These are phyloP conservation scores for Drosophila sturtevanti DNA, from an alignment of 1,140 invertebrate genomes.

Conservation along the genomic window DNA sequence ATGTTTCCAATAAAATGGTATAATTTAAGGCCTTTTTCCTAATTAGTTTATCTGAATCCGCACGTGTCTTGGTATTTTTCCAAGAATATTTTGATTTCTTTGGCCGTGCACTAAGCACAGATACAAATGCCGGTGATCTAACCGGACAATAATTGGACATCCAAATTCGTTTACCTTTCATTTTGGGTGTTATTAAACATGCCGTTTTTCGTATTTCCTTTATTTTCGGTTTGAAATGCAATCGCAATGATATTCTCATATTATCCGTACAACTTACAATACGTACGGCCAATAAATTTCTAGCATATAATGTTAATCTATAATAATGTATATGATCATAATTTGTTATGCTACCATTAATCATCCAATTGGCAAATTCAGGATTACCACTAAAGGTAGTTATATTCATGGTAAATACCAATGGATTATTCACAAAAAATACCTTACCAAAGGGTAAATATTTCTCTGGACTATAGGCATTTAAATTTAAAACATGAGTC, in stretches of 20 bases:
- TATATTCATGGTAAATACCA: slow-evolving; percentile 20
- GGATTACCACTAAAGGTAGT: neutral
- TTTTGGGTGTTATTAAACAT: slow-evolving; percentile 11
- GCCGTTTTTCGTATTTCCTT: neutral
- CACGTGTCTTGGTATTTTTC: no score
- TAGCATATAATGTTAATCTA: neutral
- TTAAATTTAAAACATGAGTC: slow-evolving; percentile 9
- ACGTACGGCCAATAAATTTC: slow-evolving; percentile 27
- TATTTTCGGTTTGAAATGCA: slow-evolving; percentile 10
- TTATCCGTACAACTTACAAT: slow-evolving; percentile 12
- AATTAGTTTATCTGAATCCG: no score
- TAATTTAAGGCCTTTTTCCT: slow-evolving; percentile 7
- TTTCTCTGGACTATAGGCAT: slow-evolving; percentile 9
- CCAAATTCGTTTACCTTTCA: slow-evolving; percentile 33
- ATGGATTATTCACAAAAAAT: neutral
- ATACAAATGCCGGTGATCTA: slow-evolving; percentile 15
- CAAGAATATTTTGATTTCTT: no score
- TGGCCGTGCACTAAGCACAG: slow-evolving; percentile 1
- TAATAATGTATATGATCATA: slow-evolving; percentile 20
- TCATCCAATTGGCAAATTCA: neutral
- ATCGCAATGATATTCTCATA: slow-evolving; percentile 2
- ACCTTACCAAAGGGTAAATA: neutral
- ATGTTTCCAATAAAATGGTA: slow-evolving; percentile 32
- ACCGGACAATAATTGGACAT: slow-evolving; percentile 12
- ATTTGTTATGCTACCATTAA: slow-evolving; percentile 6